phyloP scores from a whole-genome alignment of 2,113 vertebrate species.

The Psephotus haematonotus region DNA sequence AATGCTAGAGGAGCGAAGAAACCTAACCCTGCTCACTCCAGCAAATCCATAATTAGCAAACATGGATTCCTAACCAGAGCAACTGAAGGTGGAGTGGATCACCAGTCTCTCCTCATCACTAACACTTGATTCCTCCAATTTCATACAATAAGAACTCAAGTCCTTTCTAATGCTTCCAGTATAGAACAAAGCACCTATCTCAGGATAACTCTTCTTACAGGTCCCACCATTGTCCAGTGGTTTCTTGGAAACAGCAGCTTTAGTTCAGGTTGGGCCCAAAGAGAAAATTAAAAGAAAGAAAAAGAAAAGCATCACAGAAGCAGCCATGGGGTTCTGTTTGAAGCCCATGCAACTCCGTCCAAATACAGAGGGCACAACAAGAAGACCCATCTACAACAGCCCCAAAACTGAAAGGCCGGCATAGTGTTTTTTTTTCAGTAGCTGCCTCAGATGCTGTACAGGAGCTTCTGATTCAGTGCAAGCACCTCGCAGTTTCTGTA shows the following conservation, averaged over 20 bases:
- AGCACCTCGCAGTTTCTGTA: background rate
- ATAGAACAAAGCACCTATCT: background rate
- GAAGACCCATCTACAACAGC: background rate
- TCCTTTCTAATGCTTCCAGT: background rate
- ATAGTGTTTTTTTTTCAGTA: background rate
- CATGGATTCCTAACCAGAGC: background rate
- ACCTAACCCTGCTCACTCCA: background rate
- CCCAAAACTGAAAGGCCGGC: background rate
- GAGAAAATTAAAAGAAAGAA: background rate
- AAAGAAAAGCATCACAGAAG: background rate
- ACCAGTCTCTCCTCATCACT: background rate
- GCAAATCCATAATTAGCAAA: background rate
- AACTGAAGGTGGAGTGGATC: background rate
- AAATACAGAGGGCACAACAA: background rate
- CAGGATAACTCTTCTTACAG: background rate
- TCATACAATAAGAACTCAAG: background rate
- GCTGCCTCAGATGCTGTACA: background rate
- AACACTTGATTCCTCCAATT: background rate
- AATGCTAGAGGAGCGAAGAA: background rate
- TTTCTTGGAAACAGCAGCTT: background rate
- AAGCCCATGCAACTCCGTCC: background rate
- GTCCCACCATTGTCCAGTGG: background rate
- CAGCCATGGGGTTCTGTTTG: background rate
- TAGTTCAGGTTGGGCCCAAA: background rate
- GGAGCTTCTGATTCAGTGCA: background rate